Percentiles rank a stretch among this genome's conserved stretches.
These are phyloP conservation scores for Chiloscyllium plagiosum DNA, from an alignment of 2,113 vertebrate genomes.

Conservation along the genomic window DNA sequence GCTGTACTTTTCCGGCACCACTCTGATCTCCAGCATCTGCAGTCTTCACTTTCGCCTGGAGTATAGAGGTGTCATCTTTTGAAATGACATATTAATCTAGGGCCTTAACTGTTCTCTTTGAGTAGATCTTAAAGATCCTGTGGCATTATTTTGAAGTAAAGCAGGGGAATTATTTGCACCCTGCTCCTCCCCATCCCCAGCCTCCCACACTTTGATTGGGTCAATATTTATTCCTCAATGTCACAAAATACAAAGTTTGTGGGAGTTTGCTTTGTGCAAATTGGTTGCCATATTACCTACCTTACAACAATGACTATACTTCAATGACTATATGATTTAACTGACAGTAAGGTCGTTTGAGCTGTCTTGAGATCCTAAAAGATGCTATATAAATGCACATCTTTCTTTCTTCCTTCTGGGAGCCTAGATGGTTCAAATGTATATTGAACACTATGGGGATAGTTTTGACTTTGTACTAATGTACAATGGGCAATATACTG, in stretches of 20 bases:
- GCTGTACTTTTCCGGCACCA: too few species aligned
- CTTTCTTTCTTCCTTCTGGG: not conserved
- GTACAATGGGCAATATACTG: not conserved
- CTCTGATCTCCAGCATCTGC: too few species aligned
- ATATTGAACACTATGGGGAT: not conserved
- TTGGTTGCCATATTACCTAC: not conserved
- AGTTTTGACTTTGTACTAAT: not conserved
- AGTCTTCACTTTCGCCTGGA: too few species aligned
- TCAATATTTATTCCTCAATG: not conserved
- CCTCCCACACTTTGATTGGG: not conserved
- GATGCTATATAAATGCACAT: not conserved
- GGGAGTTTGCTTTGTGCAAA: not conserved
- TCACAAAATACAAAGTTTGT: not conserved
- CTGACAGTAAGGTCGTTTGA: not conserved
- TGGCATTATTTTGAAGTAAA: not conserved
- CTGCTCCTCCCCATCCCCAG: too few species aligned
- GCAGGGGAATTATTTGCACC: not conserved
- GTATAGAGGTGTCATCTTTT: not conserved
- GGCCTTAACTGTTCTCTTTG: not conserved
- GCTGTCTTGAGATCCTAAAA: not conserved
- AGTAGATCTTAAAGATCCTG: not conserved
- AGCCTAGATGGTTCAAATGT: not conserved
- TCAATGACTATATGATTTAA: not conserved
- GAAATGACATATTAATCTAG: not conserved
- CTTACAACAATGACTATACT: not conserved